Evolutionary conservation across 53 echinoderm and acorn worm species (phyloP), one percentile per base, ranked within the genome.

Genomic region (Crossaster papposus): DNA sequence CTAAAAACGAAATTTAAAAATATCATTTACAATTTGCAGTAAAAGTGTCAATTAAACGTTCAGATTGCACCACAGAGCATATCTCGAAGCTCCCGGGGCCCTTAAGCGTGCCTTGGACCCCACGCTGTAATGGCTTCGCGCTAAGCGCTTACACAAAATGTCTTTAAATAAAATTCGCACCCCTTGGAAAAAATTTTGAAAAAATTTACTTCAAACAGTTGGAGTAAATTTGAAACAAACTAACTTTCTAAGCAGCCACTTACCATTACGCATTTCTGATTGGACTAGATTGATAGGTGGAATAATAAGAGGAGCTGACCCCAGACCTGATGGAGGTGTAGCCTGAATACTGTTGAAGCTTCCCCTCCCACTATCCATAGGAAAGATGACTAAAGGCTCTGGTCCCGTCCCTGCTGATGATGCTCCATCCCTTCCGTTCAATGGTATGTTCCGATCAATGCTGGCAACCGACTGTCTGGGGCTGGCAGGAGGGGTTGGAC

Each of bases 391-490:
- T 50, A 70, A 71, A 70, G 23, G 81, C 68, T 89, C 89, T 51
- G 78, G 78, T 65, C 80, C 89, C 22, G 72, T 15, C 30, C 74
- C 74, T 26, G 44, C 68, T 53, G 89, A 64, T 17, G 54, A 79
- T 37, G 65, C 54, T 32, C 79, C 89, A 14, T 88, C 94, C 89
- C 89, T 88, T 14, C 65, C 86, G 38, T 90, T 86, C 1, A 77
- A 79, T 81, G 90, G 90, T 79, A 75, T 14, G 14, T 30, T 76
- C 90, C 88, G 62, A n/a, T 92, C 76, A 37, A 74, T 78, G 15
- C 92, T 92, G 72, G 90, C 90, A 77, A 94, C 70, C 29, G 88
- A 87, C 33, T 90, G 90, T 32, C 95, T 89, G 13, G 93, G 95
- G 44, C 93, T 93, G 15, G 81, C 4, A 53, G 93, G 90, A 77